Evolutionary conservation across 2,113 vertebrate species (phyloP), one percentile per base, ranked within the genome.

Genomic region (Ciconia boyciana): DNA sequence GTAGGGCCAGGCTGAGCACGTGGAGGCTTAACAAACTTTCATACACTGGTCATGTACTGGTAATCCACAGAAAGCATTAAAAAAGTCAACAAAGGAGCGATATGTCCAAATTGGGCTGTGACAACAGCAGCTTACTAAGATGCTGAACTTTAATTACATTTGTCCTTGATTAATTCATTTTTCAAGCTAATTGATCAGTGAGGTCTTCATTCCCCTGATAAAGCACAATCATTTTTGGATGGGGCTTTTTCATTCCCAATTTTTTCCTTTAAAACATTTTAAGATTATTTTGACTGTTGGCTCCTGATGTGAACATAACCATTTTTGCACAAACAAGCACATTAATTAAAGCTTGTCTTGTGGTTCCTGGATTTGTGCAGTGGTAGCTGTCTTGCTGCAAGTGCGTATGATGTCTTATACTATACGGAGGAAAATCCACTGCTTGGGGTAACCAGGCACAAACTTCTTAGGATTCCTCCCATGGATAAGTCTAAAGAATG

Each of bases 21-120:
- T 96, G 96, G 92, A 95, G 65, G 76, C 92, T 94, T 90, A 93
- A 91, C 68, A 54, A 92, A 94, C 83, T 89, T 80, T 83, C 80
- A 7, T 49, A 61, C 18, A 36, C 88, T 51, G 87, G 39, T 28
- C 52, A 16, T 61, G 79, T 60, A 57, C 86, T 75, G 83, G 89
- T 89, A 95, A 96, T 92, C 89, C 90, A 86, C 55, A 88, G 80
- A 90, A 82, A 85, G 92, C 79, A 86, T 71, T 81, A 83, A 80
- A 95, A 94, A 83, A 86, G 83, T 87, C 94, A 94, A 83, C 90
- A 93, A 78, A 81, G 51, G 68, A 89, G 26, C 0, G 6, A 2
- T 48, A 64, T 43, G 55, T 69, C 81, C 93, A 88, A 83, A 66
- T 13, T 3, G 25, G 76, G 76, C 79, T 75, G 76, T 44, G 80